phyloP scores from a whole-genome alignment of 2,888 invertebrate species.

The Nephrocerus scutellatus region DNA sequence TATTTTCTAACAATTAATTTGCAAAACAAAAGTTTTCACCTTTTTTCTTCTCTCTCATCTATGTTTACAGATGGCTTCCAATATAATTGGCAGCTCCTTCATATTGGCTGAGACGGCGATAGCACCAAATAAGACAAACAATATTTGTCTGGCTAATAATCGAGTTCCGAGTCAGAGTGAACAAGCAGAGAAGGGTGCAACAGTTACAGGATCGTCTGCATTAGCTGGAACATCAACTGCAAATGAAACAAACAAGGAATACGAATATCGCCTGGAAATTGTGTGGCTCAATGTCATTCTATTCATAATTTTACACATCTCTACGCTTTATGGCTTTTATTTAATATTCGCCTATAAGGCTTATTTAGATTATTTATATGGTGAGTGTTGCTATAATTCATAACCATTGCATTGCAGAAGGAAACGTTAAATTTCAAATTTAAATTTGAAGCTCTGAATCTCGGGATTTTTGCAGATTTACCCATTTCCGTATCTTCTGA shows the following conservation, averaged over 20 bases:
- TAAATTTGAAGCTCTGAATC: too few relatives aligned
- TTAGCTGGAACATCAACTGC: too few relatives aligned
- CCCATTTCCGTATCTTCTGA: too few relatives aligned
- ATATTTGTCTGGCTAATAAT: slow-evolving; percentile 26
- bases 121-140: slow-evolving; percentile 33
- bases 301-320: slow-evolving; percentile 63
- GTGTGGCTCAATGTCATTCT: slow-evolving; percentile 75
- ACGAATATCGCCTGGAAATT: slow-evolving; percentile 55
- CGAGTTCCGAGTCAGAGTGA: slow-evolving; percentile 25
- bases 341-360: slow-evolving; percentile 44
- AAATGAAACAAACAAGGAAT: slow-evolving; percentile 27
- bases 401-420: neutral
- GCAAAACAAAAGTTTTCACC: neutral
- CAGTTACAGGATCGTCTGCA: too few relatives aligned
- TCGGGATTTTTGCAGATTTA: too few relatives aligned
- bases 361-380: slow-evolving; percentile 40
- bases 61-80: slow-evolving; percentile 53
- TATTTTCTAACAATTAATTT: too few relatives aligned
- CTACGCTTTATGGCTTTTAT: slow-evolving; percentile 57
- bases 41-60: slow-evolving; percentile 4
- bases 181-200: slow-evolving; percentile 20
- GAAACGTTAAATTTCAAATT: neutral
- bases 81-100: slow-evolving; percentile 55
- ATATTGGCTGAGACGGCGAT: slow-evolving; percentile 50
- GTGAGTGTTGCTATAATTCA: too few relatives aligned